These are phyloP conservation scores for Linyphia triangularis DNA, from an alignment of 2,888 invertebrate genomes.

Conservation along the genomic window DNA sequence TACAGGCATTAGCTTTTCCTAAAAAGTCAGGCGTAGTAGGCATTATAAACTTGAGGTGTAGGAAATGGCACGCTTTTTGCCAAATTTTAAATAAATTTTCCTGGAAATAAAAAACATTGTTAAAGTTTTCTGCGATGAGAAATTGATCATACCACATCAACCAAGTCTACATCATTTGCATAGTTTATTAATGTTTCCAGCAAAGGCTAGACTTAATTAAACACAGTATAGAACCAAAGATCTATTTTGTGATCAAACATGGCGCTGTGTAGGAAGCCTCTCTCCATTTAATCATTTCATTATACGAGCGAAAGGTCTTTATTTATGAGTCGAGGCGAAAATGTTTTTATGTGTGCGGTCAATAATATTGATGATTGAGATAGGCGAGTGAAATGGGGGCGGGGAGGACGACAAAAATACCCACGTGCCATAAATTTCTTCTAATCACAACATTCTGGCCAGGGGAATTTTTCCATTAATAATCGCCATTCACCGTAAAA, in stretches of 20 bases:
- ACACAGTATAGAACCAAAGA: too few relatives aligned
- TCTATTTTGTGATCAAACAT: constrained; percentile 55
- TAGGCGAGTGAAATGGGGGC: constrained; percentile 19
- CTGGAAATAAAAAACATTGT: too few relatives aligned
- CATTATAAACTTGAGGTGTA: too few relatives aligned
- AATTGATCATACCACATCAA: too few relatives aligned
- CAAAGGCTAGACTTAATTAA: too few relatives aligned
- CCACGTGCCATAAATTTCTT: constrained; percentile 73
- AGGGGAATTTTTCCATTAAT: constrained; percentile 73
- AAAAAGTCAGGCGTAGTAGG: too few relatives aligned
- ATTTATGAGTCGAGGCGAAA: constrained; percentile 66
- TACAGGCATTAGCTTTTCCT: too few relatives aligned
- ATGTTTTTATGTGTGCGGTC: constrained; percentile 74
- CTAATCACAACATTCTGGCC: constrained; percentile 72
- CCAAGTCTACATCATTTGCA: too few relatives aligned
- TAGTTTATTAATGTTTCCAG: too few relatives aligned
- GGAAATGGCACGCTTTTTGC: too few relatives aligned
- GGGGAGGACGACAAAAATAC: constrained; percentile 60
- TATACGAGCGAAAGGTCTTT: constrained; percentile 72
- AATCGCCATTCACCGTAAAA: constrained; percentile 74
- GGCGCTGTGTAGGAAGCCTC: background rate
- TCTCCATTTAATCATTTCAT: constrained; percentile 65
- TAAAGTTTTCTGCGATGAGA: too few relatives aligned
- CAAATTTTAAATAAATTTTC: too few relatives aligned
- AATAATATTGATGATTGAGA: constrained; percentile 74